phyloP scores from a whole-genome alignment of 1,140 invertebrate species.

The Drosophila equinoxialis region DNA sequence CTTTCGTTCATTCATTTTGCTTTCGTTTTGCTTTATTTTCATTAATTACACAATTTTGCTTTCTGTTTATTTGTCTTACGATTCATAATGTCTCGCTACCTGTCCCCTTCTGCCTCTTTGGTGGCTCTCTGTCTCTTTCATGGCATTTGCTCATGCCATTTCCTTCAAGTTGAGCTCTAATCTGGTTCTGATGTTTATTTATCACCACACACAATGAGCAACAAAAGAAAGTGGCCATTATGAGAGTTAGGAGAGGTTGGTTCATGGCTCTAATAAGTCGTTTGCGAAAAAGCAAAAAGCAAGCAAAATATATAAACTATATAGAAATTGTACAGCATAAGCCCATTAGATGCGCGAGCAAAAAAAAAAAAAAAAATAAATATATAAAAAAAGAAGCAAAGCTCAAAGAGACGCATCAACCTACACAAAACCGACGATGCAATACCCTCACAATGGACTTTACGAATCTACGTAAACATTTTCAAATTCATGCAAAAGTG shows the following conservation, averaged over 20 bases:
- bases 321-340: constrained; percentile 61
- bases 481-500: no score
- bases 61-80: constrained; percentile 67
- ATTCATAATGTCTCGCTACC: constrained; percentile 38
- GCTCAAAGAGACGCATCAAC: constrained; percentile 29
- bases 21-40: constrained; percentile 48
- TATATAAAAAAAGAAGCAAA: neutral
- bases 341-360: constrained; percentile 65
- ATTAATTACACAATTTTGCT: constrained; percentile 64
- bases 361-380: constrained; percentile 24
- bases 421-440: constrained; percentile 18
- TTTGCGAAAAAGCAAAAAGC: constrained; percentile 44
- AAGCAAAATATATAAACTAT: constrained; percentile 3
- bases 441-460: constrained; percentile 3
- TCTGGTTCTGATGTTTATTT: constrained; percentile 44
- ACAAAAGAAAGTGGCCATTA: constrained; percentile 69
- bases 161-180: constrained; percentile 1
- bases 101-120: neutral
- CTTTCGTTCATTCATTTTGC: constrained; percentile 22
- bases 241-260: constrained; percentile 33
- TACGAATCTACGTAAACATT: no score
- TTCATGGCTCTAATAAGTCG: constrained; percentile 54
- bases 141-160: constrained; percentile 31
- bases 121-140: constrained; percentile 21
- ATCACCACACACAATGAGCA: constrained; percentile 58